Conservation (phyloP, 2,888 invertebrate species). For the Hedychridium roseum region DNA sequence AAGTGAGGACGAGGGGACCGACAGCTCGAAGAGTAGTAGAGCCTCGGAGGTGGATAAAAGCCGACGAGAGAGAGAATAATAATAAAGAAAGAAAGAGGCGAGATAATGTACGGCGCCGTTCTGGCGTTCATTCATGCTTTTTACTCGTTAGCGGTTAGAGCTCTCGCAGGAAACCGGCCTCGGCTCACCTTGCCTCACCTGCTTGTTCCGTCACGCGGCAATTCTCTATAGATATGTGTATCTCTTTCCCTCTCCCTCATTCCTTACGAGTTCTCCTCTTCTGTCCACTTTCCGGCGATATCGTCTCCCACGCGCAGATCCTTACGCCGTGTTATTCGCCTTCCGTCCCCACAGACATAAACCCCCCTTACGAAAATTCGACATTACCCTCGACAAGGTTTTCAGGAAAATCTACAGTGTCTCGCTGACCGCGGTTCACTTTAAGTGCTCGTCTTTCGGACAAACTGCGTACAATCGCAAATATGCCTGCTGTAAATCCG, state of each 20-base stretch:
- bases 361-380: too few species aligned
- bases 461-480: too few species aligned
- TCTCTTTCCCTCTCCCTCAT: background rate
- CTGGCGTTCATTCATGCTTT: conserved; percentile 60
- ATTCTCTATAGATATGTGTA: too few species aligned
- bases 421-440: too few species aligned
- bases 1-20: background rate
- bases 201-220: conserved; percentile 6
- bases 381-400: too few species aligned
- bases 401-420: too few species aligned
- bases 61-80: too few species aligned
- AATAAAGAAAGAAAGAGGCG: conserved; percentile 43
- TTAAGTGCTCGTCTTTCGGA: too few species aligned
- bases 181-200: conserved; percentile 29
- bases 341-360: too few species aligned
- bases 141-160: conserved; percentile 54
- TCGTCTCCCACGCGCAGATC: too few species aligned
- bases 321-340: too few species aligned
- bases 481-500: too few species aligned
- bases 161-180: conserved; percentile 32
- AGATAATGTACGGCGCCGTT: conserved; percentile 55
- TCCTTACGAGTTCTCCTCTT: background rate
- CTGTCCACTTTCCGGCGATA: background rate
- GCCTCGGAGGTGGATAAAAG: background rate
- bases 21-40: background rate